Percentiles rank a stretch among this genome's conserved stretches.
Evolutionary conservation across 2,113 vertebrate species (phyloP).

Genomic region (Danionella cerebrum): DNA sequence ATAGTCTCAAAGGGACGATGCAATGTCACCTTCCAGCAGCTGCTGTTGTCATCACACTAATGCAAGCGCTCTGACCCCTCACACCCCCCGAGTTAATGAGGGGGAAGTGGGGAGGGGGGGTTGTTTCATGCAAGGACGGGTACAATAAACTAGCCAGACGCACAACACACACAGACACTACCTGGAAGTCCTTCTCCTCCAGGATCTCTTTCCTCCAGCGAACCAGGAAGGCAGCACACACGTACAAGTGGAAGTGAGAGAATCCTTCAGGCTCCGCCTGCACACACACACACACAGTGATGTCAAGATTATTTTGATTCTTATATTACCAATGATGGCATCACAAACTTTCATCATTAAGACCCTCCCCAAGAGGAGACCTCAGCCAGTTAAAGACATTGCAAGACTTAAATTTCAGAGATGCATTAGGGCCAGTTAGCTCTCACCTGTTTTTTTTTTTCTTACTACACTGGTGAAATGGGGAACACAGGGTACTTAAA

Average conservation of each 20-base stretch:
- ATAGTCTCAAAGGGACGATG: slow-evolving; percentile 35
- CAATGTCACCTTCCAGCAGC: slow-evolving; percentile 52
- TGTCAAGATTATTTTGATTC: neutral
- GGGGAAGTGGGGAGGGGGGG: slow-evolving; percentile 32
- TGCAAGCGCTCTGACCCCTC: slow-evolving; percentile 35
- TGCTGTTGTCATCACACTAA: slow-evolving; percentile 46
- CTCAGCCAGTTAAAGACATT: no score
- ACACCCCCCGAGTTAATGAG: slow-evolving; percentile 42
- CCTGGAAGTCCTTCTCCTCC: slow-evolving; percentile 81
- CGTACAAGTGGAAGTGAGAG: slow-evolving; percentile 94
- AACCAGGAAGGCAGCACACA: slow-evolving; percentile 92
- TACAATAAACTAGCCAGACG: slow-evolving; percentile 24
- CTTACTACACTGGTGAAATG: no score
- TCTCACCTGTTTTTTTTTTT: no score
- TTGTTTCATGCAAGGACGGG: slow-evolving; percentile 30
- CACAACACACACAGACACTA: slow-evolving; percentile 45
- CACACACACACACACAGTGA: slow-evolving; percentile 37
- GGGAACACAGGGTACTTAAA: no score
- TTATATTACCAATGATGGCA: neutral
- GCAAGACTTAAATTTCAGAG: no score
- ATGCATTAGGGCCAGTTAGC: no score
- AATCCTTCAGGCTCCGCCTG: slow-evolving; percentile 96
- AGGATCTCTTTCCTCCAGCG: slow-evolving; percentile 83
- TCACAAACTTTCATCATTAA: no score
- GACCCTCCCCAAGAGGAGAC: no score